Evolutionary conservation across 2,113 vertebrate species (phyloP).

Genomic region (Mirza zaza): DNA sequence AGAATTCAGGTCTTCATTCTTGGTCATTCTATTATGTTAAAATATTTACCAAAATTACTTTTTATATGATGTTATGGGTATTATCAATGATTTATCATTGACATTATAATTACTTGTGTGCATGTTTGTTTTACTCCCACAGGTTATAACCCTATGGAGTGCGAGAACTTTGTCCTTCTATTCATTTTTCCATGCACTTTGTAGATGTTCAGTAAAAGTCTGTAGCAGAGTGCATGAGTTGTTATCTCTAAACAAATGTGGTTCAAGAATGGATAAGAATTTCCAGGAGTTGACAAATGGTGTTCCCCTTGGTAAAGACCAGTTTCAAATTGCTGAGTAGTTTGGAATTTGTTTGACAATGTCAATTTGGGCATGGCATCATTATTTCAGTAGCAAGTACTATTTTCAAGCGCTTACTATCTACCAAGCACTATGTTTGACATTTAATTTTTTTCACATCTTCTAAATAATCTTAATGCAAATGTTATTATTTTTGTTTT

Average conservation of each 20-base stretch:
- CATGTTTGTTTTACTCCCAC: background rate
- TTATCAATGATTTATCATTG: background rate
- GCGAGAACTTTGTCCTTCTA: background rate
- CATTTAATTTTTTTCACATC: background rate
- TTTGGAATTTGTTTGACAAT: background rate
- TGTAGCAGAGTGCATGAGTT: background rate
- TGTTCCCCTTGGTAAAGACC: background rate
- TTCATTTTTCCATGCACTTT: background rate
- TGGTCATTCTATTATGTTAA: background rate
- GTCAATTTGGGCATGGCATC: background rate
- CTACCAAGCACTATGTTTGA: background rate
- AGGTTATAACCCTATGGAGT: background rate
- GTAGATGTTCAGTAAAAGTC: background rate
- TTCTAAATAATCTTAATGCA: background rate
- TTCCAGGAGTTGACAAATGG: background rate
- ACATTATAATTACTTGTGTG: background rate
- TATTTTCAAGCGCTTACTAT: background rate
- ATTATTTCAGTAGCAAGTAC: background rate
- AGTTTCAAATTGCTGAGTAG: background rate
- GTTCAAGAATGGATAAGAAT: background rate
- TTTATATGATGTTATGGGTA: background rate
- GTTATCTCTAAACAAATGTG: background rate
- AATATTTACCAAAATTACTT: background rate
- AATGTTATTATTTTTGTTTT: slow-evolving; percentile 15
- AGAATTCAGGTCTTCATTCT: background rate